Percentiles rank a stretch among this genome's conserved stretches.
Conservation (phyloP, 1,140 invertebrate genomes). For the Holotrichia oblita region DNA sequence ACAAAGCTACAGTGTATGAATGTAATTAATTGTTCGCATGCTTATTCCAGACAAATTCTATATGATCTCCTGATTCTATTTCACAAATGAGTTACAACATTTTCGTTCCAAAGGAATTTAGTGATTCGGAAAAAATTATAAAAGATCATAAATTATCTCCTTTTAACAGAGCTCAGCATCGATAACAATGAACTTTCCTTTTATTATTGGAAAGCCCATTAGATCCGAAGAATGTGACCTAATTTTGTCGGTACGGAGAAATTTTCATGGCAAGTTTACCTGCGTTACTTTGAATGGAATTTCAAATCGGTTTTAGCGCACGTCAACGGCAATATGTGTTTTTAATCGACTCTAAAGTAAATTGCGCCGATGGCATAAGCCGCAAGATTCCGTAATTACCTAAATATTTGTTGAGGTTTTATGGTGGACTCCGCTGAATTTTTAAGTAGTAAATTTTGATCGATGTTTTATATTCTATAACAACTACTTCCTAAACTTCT, state of each 20-base stretch:
- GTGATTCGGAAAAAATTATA: slow-evolving; percentile 4
- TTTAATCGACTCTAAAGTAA: background rate
- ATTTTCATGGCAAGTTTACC: slow-evolving; percentile 19
- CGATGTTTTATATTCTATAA: too few species aligned
- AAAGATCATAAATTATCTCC: slow-evolving; percentile 21
- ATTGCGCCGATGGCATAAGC: background rate
- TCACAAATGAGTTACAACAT: background rate
- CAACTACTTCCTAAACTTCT: too few species aligned
- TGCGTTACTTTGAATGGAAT: slow-evolving; percentile 21
- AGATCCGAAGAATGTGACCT: slow-evolving; percentile 32
- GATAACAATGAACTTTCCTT: slow-evolving; percentile 18
- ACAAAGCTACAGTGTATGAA: too few species aligned
- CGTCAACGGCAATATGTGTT: background rate
- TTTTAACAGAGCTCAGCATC: background rate
- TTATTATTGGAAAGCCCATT: slow-evolving; percentile 19
- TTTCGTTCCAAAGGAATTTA: background rate
- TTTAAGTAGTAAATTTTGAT: too few species aligned
- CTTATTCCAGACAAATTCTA: too few species aligned
- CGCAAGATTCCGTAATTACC: slow-evolving; percentile 9
- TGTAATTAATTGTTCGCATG: too few species aligned
- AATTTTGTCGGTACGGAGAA: background rate
- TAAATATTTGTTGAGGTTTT: too few species aligned
- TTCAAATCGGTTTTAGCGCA: slow-evolving; percentile 21
- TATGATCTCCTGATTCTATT: too few species aligned
- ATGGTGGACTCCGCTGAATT: too few species aligned